Base-by-base conservation (phyloP, 2,113 vertebrate species). In the Crypturellus undulatus region DNA sequence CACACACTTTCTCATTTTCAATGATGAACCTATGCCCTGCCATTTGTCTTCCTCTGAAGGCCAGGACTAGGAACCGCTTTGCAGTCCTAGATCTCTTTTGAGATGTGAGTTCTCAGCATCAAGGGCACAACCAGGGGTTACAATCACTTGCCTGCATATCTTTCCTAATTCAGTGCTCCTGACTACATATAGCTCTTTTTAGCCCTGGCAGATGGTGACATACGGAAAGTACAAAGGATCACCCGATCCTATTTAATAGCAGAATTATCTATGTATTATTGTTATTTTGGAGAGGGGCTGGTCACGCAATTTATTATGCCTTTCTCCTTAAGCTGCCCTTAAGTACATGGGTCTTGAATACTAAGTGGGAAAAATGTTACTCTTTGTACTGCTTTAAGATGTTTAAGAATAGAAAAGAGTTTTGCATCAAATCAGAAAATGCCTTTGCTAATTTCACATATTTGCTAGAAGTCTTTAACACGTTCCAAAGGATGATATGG, bases 191-290 rank as follows among this genome's bases (percentile, higher is more conserved):
- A 91, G 87, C 87, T 85, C 94, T 96, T 95, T 97, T 93, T 90
- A 94, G 85, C 56, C 77, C 81, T 51, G 94, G 93, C 92, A 95
- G 95, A 95, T 96, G 95, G 95, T 93, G 92, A 94, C 96, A 96
- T 62, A 79, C 80, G 92, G 49, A 88, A 96, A 89, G 90, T 89
- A 94, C 88, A 96, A 97, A 96, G 84, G 95, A 92, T 90, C 94
- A 70, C 83, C 77, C 79, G 68, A 67, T 75, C 77, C 87, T 79
- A 93, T 96, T 97, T 87, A 94, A 16, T 18, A 89, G 85, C 69
- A 81, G 80, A 92, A 60, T 89, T 95, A 93, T 96, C 87, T 91
- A 85, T 93, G 85, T 71, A 25, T 78, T 88, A 93, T 83, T 94
- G 68, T 85, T 86, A 68, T 85, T 85, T 94, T 71, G 87, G 68